Percentiles rank a stretch among this genome's conserved stretches.
Conservation (phyloP, 2,888 invertebrate species). For the Neelides folsomi region DNA sequence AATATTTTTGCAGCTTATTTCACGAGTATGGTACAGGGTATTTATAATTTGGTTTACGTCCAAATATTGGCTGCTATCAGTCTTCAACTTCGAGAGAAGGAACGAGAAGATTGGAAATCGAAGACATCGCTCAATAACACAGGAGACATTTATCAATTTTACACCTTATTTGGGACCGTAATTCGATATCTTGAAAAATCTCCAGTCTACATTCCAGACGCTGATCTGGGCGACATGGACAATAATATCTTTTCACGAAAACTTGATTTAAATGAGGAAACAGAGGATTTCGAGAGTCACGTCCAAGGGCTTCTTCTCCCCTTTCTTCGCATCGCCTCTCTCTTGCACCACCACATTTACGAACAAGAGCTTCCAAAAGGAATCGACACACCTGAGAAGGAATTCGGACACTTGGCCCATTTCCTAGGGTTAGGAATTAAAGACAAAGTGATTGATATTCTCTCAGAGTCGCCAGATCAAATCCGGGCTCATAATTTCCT, state of each 20-base stretch:
- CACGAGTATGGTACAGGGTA: slow-evolving; percentile 68
- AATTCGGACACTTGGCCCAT: slow-evolving; percentile 63
- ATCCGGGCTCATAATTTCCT: slow-evolving; percentile 25
- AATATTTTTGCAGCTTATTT: slow-evolving; percentile 58
- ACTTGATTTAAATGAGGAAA: slow-evolving; percentile 12
- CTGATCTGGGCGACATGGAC: slow-evolving; percentile 34
- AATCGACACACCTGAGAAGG: slow-evolving; percentile 40
- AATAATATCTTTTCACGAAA: slow-evolving; percentile 9
- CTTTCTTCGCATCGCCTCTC: slow-evolving; percentile 66
- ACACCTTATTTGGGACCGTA: slow-evolving; percentile 35
- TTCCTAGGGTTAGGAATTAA: slow-evolving; percentile 53
- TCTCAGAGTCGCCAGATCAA: slow-evolving; percentile 1
- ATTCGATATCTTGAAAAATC: slow-evolving; percentile 44
- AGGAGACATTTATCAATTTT: slow-evolving; percentile 22
- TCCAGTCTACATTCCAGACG: slow-evolving; percentile 51
- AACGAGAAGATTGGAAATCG: slow-evolving; percentile 41
- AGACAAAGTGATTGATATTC: neutral
- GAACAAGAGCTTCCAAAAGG: slow-evolving; percentile 45
- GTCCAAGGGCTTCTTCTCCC: slow-evolving; percentile 69
- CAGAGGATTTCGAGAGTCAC: slow-evolving; percentile 40
- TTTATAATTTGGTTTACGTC: slow-evolving; percentile 78
- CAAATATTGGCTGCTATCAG: slow-evolving; percentile 72
- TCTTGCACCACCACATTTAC: slow-evolving; percentile 62
- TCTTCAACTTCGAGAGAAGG: slow-evolving; percentile 51
- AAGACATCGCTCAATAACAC: slow-evolving; percentile 19